Evolutionary conservation across 2,888 invertebrate genomes (phyloP).

Genomic region (Mythimna impura): DNA sequence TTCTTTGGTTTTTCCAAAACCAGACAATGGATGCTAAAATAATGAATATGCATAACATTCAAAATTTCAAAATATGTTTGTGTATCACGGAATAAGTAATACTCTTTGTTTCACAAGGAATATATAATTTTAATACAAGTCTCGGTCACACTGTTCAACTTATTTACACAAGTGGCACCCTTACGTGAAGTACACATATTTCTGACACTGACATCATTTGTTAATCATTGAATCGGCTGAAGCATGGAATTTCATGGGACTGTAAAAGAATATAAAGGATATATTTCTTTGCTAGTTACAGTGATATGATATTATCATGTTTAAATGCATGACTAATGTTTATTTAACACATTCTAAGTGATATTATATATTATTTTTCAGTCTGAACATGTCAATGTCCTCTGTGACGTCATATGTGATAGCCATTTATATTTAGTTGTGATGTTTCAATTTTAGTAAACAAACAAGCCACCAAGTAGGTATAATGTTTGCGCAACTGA

Average conservation of each 20-base stretch:
- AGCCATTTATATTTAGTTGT: slow-evolving; percentile 13
- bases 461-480: slow-evolving; percentile 4
- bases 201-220: slow-evolving; percentile 80
- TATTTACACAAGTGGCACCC: slow-evolving; percentile 82
- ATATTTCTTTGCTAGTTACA: slow-evolving; percentile 20
- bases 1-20: slow-evolving; percentile 32
- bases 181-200: slow-evolving; percentile 63
- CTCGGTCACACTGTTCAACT: slow-evolving; percentile 40
- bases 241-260: slow-evolving; percentile 54
- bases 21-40: slow-evolving; percentile 7
- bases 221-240: slow-evolving; percentile 46
- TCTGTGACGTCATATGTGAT: slow-evolving; percentile 23
- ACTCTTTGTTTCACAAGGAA: slow-evolving; percentile 40
- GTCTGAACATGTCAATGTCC: slow-evolving; percentile 42
- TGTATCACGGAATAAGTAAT: slow-evolving; percentile 33
- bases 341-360: slow-evolving; percentile 33
- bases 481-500: slow-evolving; percentile 6
- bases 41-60: slow-evolving; percentile 40
- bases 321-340: slow-evolving; percentile 46
- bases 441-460: slow-evolving; percentile 38
- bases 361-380: slow-evolving; percentile 26
- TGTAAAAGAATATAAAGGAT: slow-evolving; percentile 34
- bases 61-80: slow-evolving; percentile 27
- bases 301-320: slow-evolving; percentile 30
- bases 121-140: slow-evolving; percentile 30